Percentiles rank a stretch among this genome's conserved stretches.
phyloP scores from a whole-genome alignment of 2,797 vertebrate species.

The Echeneis naucrates region DNA sequence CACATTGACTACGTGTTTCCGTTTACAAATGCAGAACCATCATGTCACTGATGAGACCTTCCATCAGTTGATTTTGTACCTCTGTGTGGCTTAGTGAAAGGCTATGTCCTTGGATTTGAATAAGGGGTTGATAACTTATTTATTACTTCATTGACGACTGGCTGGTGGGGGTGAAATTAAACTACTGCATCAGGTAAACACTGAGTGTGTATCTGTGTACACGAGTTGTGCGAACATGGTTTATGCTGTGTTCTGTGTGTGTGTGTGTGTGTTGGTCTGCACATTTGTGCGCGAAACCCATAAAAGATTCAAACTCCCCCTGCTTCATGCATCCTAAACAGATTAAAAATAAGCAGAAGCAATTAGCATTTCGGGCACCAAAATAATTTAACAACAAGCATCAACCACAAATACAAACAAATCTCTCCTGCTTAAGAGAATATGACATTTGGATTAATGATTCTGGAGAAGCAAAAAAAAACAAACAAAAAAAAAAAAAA shows the following conservation, averaged over 20 bases:
- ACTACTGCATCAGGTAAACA: conserved; percentile 56
- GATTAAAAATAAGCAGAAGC: conserved; percentile 57
- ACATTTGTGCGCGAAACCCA: background rate
- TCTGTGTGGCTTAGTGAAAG: conserved; percentile 30
- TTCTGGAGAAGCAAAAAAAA: conserved; percentile 18
- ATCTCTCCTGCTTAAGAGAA: conserved; percentile 42
- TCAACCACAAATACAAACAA: conserved; percentile 32
- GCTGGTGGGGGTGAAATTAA: conserved; percentile 57
- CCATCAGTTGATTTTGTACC: conserved; percentile 20
- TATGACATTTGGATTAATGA: conserved; percentile 37
- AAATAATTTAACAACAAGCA: conserved; percentile 43
- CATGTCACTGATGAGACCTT: background rate
- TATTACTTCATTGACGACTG: conserved; percentile 33
- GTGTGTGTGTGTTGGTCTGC: conserved; percentile 2
- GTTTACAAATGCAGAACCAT: background rate
- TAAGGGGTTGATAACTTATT: conserved; percentile 53
- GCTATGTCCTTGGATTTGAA: conserved; percentile 54
- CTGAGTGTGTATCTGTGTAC: background rate
- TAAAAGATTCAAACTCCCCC: background rate
- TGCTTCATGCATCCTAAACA: conserved; percentile 25
- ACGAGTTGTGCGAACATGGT: background rate
- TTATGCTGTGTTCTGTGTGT: background rate
- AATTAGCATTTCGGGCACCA: conserved; percentile 57
- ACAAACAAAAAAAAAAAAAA: background rate
- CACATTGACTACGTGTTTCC: no score